phyloP scores from a whole-genome alignment of 2,888 invertebrate species.

The Drosophila falleni region DNA sequence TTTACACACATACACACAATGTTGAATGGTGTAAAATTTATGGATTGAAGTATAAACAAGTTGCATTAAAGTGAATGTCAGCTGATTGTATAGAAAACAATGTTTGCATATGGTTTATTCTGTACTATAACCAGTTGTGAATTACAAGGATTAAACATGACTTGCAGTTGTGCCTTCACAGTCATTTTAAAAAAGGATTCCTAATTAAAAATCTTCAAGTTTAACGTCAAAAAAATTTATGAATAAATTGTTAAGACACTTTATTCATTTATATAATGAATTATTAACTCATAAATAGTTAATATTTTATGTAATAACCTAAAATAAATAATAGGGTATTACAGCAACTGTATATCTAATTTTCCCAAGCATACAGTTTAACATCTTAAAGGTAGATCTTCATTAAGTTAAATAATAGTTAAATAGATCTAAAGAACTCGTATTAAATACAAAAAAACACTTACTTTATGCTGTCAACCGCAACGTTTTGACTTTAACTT shows the following conservation, averaged over 20 bases:
- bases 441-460: slow-evolving; percentile 2
- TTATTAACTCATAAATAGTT: no score
- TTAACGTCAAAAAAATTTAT: background rate
- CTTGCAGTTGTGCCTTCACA: background rate
- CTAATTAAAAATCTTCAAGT: background rate
- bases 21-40: slow-evolving; percentile 34
- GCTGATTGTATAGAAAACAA: background rate
- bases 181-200: background rate
- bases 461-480: slow-evolving; percentile 5
- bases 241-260: background rate
- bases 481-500: slow-evolving; percentile 4
- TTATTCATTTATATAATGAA: background rate
- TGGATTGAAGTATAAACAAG: slow-evolving; percentile 17
- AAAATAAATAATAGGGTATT: background rate
- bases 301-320: no score
- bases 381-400: background rate
- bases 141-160: background rate
- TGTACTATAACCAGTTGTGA: background rate
- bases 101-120: slow-evolving; percentile 2
- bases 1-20: slow-evolving; percentile 17
- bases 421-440: background rate
- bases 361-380: background rate
- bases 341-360: background rate
- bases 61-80: background rate
- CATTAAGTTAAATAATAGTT: background rate